These are phyloP conservation scores for Myiothlypis chrysogaster DNA, from an alignment of 2,797 vertebrate genomes.

Conservation along the genomic window DNA sequence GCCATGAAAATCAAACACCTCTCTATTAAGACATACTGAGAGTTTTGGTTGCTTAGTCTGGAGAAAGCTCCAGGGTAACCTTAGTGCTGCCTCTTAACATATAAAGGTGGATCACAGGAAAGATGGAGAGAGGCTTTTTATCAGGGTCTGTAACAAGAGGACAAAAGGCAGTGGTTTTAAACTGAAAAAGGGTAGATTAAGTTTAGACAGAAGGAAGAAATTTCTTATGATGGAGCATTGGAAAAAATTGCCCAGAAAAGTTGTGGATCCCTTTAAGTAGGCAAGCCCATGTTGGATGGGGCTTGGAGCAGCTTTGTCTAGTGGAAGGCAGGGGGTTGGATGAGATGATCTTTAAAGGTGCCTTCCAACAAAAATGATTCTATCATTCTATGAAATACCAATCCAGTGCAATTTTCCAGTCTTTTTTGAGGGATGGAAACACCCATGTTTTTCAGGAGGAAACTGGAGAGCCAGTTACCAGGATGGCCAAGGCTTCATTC, in stretches of 20 bases:
- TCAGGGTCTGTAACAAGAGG: background rate
- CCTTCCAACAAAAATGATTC: background rate
- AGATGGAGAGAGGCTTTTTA: background rate
- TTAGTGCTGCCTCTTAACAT: background rate
- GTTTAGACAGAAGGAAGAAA: background rate
- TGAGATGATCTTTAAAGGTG: background rate
- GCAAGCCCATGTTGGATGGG: fast-evolving
- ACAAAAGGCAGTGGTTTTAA: background rate
- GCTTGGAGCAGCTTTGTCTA: background rate
- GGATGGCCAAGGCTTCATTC: background rate
- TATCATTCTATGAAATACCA: background rate
- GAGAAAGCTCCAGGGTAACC: background rate
- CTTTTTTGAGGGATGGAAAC: background rate
- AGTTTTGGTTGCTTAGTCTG: background rate
- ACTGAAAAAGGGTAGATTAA: background rate
- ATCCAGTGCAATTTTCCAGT: background rate
- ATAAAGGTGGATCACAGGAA: background rate
- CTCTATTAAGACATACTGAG: background rate
- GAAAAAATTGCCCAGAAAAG: background rate
- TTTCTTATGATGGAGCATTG: background rate
- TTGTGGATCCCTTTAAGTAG: fast-evolving
- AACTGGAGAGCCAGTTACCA: background rate
- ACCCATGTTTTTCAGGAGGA: background rate
- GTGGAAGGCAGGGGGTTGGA: background rate
- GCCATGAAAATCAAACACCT: background rate